Evolutionary conservation across 37 sponge, comb jelly and placozoan species (phyloP), one percentile per base, ranked within the genome.

Genomic region (Diacarnus erythraeanus): DNA sequence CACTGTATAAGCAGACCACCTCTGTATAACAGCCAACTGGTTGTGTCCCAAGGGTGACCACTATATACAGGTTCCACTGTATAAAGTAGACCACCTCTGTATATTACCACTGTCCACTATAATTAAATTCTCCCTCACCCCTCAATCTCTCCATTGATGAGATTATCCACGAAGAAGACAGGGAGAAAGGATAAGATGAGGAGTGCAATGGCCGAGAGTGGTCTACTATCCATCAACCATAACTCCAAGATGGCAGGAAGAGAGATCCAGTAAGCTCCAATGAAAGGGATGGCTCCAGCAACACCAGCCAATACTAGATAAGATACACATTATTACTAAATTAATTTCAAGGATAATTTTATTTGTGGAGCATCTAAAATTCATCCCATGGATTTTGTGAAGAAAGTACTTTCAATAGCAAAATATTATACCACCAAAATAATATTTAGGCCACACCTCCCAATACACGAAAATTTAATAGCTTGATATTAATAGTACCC

Each of bases 101-200:
- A 59, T 10, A 17, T 17, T 10, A 17, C 6, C 4, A 59, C 4
- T 59, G 18, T 17, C 4, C 4, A 36, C 38, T 18, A 77, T 27
- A 64, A 63, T 64, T 20, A 4, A 41, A 39, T 38, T 4, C 8
- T 27, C 2, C 27, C 81, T 82, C 58, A 94, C 89, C 96, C 96
- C 75, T 98, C 84, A 44, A 98, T 89, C 77, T 95, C 96, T 21
- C 90, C 78, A 80, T 98, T 94, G 57, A 98, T 88, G 57, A 91
- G 77, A 30, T 72, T 78, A 57, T 98, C 99, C 20, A 98, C 80
- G 34, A 91, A 76, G 60, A 91, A 91, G 58, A 86, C 54, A 10
- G 99, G 99, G 8, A 95, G 73, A 17, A 95, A 21, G 77, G 91
- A 93, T 64, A 95, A 77, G 21, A 69, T 8, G 34, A 98, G 37